Evolutionary conservation across 2,113 vertebrate genomes (phyloP).

Genomic region (Tachysurus fulvidraco): DNA sequence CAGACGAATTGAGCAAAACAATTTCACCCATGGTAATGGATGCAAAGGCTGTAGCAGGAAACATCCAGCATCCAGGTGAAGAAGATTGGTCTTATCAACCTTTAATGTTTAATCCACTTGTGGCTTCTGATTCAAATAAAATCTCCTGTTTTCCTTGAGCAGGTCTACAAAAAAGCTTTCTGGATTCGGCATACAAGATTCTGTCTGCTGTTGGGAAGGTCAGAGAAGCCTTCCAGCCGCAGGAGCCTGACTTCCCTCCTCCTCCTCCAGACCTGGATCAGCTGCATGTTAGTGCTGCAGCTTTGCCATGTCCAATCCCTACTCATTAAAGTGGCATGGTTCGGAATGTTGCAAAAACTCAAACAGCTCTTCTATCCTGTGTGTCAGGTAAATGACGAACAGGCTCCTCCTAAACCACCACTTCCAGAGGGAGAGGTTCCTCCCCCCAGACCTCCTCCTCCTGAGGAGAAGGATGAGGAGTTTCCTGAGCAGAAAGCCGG

Average conservation of each 20-base stretch:
- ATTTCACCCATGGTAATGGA: conserved; percentile 99
- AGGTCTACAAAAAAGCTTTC: conserved; percentile 95
- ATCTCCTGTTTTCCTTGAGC: conserved; percentile 28
- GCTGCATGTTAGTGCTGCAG: conserved; percentile 80
- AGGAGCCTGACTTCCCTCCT: conserved; percentile 94
- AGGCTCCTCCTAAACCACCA: conserved; percentile 94
- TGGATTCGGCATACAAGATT: conserved; percentile 95
- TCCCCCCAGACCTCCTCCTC: conserved; percentile 91
- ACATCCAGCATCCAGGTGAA: conserved; percentile 95
- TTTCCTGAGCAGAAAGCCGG: conserved; percentile 96
- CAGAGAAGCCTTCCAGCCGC: conserved; percentile 95
- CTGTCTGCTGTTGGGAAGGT: conserved; percentile 95
- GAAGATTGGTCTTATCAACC: neutral
- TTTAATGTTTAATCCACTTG: neutral
- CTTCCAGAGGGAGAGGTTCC: conserved; percentile 95
- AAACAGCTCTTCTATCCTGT: neutral
- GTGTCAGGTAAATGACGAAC: conserved; percentile 88
- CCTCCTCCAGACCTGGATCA: conserved; percentile 96
- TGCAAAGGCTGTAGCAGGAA: conserved; percentile 96
- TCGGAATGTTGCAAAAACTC: neutral
- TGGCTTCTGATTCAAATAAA: neutral
- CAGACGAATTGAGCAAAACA: conserved; percentile 91
- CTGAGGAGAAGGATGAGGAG: conserved; percentile 97
- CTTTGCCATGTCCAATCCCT: neutral
- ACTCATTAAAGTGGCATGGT: neutral